Base-by-base conservation (phyloP, 53 echinoderm and acorn worm species). In the Arbacia lixula region DNA sequence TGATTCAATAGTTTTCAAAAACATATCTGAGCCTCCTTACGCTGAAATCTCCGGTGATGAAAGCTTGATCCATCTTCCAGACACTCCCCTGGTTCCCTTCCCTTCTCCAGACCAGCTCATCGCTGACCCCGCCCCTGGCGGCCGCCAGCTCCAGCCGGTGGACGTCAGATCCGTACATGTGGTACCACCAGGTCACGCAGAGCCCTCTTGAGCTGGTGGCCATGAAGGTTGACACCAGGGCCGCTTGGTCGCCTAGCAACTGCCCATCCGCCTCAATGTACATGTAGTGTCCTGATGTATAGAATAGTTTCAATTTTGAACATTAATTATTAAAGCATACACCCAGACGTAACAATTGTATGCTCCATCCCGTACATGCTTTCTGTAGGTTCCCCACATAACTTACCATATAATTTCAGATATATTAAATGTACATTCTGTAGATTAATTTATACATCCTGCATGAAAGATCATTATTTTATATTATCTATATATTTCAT, bases 141-240 rank as follows among this genome's bases (percentile, higher is more conserved):
- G 62, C 74, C 63, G 67, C 81, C 12, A 94, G 74, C 14, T 91
- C 90, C 21, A 91, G 74, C 31, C 24, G 73, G 40, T 88, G 21
- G 36, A 92, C 73, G 69, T 90, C 53, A n/a, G 94, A 33, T 0
- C 94, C 94, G 29, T 88, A 88, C 94, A 94, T 94, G 71, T 94
- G 91, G 53, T 88, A 91, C 91, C 94, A 91, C 85, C 87, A 91
- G 1, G 53, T 37, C 5, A 91, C 63, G 61, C 91, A 91, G 33
- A 83, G 57, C 21, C 85, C 91, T 9, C 54, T 38, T 2, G 67
- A 69, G 46, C 76, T 57, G 19, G 90, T 90, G 0, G 89, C 57
- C 77, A 89, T 78, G 50, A 71, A 35, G 2, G 68, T 49, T 1
- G 94, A 94, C 28, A 85, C 24, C 6, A 94, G 73, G 30, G 72